Evolutionary conservation across 2,113 vertebrate genomes (phyloP).

Genomic region (Mastomys coucha): DNA sequence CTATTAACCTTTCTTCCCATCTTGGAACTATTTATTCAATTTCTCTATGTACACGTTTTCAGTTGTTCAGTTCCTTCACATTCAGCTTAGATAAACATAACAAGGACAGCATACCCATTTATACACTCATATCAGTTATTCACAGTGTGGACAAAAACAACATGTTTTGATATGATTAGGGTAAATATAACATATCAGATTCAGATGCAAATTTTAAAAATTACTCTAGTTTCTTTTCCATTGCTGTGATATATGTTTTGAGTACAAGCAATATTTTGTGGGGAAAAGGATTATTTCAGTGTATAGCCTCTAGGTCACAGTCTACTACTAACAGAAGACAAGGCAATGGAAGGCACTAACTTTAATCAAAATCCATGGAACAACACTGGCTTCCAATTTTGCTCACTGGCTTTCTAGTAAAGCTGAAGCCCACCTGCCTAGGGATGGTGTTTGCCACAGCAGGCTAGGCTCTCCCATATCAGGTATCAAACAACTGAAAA

Average conservation of each 20-base stretch:
- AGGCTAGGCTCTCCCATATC: neutral
- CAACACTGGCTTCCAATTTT: neutral
- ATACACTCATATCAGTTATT: neutral
- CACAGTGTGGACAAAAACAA: neutral
- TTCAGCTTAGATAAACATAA: neutral
- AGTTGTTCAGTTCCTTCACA: neutral
- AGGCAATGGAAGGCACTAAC: neutral
- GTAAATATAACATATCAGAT: neutral
- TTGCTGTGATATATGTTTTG: neutral
- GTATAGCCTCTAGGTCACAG: neutral
- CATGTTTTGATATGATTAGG: neutral
- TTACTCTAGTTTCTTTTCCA: neutral
- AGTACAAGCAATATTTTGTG: neutral
- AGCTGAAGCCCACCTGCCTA: neutral
- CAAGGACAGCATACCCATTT: constrained; percentile 8
- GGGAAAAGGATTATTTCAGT: neutral
- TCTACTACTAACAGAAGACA: neutral
- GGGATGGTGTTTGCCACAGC: neutral
- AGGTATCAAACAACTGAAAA: neutral
- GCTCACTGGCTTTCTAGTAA: neutral
- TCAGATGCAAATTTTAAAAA: neutral
- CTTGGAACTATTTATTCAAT: constrained; percentile 17
- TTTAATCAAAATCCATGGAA: neutral
- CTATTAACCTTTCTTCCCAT: neutral
- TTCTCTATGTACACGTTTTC: neutral